These are phyloP conservation scores for Sternarchorhynchus goeldii DNA, from an alignment of 2,797 vertebrate species.

Conservation along the genomic window DNA sequence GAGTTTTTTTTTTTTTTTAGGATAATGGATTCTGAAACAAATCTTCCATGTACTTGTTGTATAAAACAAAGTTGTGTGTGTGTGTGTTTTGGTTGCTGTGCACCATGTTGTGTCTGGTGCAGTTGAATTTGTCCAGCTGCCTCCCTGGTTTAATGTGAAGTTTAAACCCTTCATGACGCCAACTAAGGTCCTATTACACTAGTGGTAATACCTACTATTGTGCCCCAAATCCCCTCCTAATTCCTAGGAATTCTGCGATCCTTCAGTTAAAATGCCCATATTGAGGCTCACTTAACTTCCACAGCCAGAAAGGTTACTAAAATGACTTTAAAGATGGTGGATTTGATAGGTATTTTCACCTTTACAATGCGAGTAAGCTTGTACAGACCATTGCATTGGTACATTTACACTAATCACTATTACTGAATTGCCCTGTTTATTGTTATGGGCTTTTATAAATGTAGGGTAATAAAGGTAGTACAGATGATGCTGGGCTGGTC, in stretches of 20 bases:
- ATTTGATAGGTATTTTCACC: not conserved
- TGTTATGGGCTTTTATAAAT: not conserved
- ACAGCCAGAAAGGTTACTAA: slow-evolving; percentile 26
- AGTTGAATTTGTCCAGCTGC: slow-evolving; percentile 74
- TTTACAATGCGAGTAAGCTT: not conserved
- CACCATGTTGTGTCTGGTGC: slow-evolving; percentile 70
- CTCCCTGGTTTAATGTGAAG: slow-evolving; percentile 71
- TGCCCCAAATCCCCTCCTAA: slow-evolving; percentile 66
- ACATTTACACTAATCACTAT: slow-evolving; percentile 13
- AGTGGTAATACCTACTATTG: slow-evolving; percentile 75
- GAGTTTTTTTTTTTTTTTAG: slow-evolving; percentile 44
- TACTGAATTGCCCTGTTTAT: not conserved
- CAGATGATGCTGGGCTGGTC: not conserved
- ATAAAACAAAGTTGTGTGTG: not conserved
- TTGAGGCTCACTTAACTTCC: slow-evolving; percentile 51
- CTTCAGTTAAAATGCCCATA: slow-evolving; percentile 56
- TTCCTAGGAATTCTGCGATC: slow-evolving; percentile 64
- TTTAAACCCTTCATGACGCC: slow-evolving; percentile 70
- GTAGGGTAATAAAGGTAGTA: not conserved
- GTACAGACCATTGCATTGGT: not conserved
- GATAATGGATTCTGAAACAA: slow-evolving; percentile 44
- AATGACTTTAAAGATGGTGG: slow-evolving; percentile 29
- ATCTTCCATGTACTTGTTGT: slow-evolving; percentile 32
- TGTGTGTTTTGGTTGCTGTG: slow-evolving; percentile 46
- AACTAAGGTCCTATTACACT: slow-evolving; percentile 70